Evolutionary conservation across 2,797 vertebrate genomes (phyloP).

Genomic region (Scolopax rusticola): DNA sequence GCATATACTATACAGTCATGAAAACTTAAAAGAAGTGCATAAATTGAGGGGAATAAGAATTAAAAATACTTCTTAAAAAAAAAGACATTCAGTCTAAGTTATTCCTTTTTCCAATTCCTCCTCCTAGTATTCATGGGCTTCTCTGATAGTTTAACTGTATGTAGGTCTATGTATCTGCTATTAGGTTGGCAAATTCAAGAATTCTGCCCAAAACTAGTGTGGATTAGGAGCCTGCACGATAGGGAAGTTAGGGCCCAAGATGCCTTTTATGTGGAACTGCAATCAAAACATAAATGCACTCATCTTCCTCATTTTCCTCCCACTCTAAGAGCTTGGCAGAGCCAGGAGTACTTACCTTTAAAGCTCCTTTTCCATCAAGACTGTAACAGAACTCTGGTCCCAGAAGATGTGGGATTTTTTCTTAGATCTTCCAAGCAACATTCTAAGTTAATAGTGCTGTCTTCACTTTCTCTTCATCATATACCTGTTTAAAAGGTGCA

Average conservation of each 20-base stretch:
- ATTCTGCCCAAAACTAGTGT: background rate
- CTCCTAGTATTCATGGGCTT: background rate
- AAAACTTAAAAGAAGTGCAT: background rate
- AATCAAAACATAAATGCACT: slow-evolving; percentile 17
- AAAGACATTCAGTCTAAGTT: background rate
- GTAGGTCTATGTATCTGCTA: background rate
- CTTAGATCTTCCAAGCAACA: slow-evolving; percentile 38
- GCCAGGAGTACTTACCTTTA: background rate
- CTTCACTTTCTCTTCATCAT: slow-evolving; percentile 33
- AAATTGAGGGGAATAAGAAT: background rate
- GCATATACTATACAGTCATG: background rate
- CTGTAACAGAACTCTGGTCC: background rate
- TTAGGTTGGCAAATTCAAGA: background rate
- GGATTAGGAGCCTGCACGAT: background rate
- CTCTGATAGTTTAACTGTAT: background rate
- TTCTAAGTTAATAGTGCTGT: slow-evolving; percentile 12
- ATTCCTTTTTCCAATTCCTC: background rate
- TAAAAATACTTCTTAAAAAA: background rate
- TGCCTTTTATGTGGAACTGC: background rate
- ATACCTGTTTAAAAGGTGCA: slow-evolving; percentile 48
- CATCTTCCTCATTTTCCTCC: background rate
- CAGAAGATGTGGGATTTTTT: slow-evolving; percentile 33
- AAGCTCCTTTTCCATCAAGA: slow-evolving; percentile 18
- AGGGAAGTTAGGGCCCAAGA: background rate
- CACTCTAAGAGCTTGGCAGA: background rate